Conservation (phyloP, 1,140 invertebrate species). For the Mactra quadrangularis region DNA sequence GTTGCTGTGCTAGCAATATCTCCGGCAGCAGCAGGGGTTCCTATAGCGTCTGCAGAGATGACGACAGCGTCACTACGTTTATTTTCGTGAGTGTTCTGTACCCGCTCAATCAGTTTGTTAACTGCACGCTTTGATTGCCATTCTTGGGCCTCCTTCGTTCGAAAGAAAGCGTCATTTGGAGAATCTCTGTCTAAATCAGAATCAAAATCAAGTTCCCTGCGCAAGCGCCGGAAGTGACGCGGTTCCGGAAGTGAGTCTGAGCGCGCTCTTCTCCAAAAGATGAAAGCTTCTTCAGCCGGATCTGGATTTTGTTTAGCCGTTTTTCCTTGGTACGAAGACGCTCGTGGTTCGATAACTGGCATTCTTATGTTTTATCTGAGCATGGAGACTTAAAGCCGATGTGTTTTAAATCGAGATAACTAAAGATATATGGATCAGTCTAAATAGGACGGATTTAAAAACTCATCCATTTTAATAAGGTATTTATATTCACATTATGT, state of each 20-base stretch:
- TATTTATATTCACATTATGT: too few relatives aligned
- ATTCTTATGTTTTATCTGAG: conserved; percentile 1
- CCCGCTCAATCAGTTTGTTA: background rate
- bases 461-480: too few relatives aligned
- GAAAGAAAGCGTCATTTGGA: conserved; percentile 22
- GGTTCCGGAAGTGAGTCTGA: conserved; percentile 49
- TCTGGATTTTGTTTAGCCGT: too few relatives aligned
- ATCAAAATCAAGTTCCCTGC: conserved; percentile 49
- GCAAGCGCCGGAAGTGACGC: conserved; percentile 44
- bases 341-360: conserved; percentile 30
- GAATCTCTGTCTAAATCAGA: conserved; percentile 41
- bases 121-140: conserved; percentile 24
- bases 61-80: conserved; percentile 1
- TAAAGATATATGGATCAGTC: too few relatives aligned
- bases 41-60: conserved; percentile 54
- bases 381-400: too few relatives aligned
- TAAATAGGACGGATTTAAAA: too few relatives aligned
- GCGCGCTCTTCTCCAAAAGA: background rate
- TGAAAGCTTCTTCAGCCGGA: background rate
- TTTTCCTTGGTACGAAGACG: conserved; percentile 23
- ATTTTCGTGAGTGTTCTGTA: background rate
- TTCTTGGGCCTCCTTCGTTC: conserved; percentile 26
- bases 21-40: conserved; percentile 16
- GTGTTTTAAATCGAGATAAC: too few relatives aligned
- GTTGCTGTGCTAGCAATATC: background rate